Evolutionary conservation across 92 coral and sea anemone genomes (phyloP), one percentile per base, ranked within the genome.

Genomic region (Actinostola sp.): DNA sequence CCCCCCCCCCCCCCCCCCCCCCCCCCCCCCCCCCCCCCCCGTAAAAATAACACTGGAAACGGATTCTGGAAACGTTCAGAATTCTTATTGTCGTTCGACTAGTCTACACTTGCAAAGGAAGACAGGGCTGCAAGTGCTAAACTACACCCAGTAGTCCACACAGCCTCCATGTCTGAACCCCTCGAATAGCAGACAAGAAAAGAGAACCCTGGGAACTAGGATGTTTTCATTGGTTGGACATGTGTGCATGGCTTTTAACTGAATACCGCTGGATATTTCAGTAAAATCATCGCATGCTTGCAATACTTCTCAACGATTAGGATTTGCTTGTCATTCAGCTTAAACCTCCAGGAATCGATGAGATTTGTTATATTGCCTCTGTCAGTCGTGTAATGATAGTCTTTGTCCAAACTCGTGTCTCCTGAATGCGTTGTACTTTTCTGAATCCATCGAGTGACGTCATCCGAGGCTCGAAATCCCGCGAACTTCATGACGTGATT

Each of bases 281-380:
- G 30, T 31, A 83, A 31, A 10, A 60, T 81, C 86, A 90, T 32
- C 60, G 73, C 82, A 27, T 89, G 90, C 53, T 80, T 49, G 63
- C 98, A 93, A 52, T 87, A 70, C 23, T 78, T 51, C 27, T 93
- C 98, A 25, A 93, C 87, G 0, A 48, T 11, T 20, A 63, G 66
- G 12, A 83, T 77, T 26, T 59, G 78, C 8, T 85, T 48, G 17
- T 13, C 51, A 21, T 75, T 46, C 3, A 93, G 71, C 8, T 60
- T 67, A 12, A 32, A 63, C 42, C 84, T 74, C 98, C 98, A 93
- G 2, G 88, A 68, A 63, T 87, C 73, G 13, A 78, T 38, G n/a
- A 83, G 45, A 10, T 8, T 3, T 21, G 81, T 61, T 16, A 76
- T 82, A 67, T 93, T 81, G 12, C 48, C 77, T 77, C 91, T 81